These are phyloP conservation scores for Notarius quadriscutis DNA, from an alignment of 2,113 vertebrate genomes.

Conservation along the genomic window DNA sequence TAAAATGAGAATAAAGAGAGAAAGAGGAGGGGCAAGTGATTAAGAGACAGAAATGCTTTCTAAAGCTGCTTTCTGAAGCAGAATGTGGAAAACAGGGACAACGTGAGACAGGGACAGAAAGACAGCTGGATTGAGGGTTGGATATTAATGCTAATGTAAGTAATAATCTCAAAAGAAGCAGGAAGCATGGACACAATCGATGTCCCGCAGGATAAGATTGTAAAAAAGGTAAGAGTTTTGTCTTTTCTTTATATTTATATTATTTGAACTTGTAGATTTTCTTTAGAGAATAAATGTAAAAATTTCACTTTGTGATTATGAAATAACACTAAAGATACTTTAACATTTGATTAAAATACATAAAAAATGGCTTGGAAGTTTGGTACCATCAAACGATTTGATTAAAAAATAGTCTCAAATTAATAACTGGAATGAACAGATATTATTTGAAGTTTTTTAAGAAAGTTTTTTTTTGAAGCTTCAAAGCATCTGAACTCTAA, in stretches of 20 bases:
- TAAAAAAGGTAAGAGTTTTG: conserved; percentile 69
- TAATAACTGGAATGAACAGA: background rate
- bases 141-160: conserved; percentile 54
- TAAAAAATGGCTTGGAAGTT: background rate
- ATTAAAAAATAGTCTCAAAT: background rate
- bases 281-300: background rate
- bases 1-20: background rate
- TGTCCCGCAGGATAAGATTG: conserved; percentile 65
- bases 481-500: background rate
- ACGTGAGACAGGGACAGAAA: conserved; percentile 1
- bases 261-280: background rate
- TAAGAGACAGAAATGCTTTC: conserved; percentile 39
- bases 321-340: background rate
- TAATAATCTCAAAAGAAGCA: conserved; percentile 49
- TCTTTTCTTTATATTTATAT: conserved; percentile 8
- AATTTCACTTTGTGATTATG: background rate
- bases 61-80: conserved; percentile 22
- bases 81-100: conserved; percentile 9
- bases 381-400: no score
- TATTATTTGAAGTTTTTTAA: background rate
- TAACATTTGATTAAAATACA: background rate
- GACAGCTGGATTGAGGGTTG: background rate
- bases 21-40: conserved; percentile 41
- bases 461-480: background rate
- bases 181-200: conserved; percentile 62